Evolutionary conservation across 2,113 vertebrate species (phyloP).

Genomic region (Phylloscopus whistleri): DNA sequence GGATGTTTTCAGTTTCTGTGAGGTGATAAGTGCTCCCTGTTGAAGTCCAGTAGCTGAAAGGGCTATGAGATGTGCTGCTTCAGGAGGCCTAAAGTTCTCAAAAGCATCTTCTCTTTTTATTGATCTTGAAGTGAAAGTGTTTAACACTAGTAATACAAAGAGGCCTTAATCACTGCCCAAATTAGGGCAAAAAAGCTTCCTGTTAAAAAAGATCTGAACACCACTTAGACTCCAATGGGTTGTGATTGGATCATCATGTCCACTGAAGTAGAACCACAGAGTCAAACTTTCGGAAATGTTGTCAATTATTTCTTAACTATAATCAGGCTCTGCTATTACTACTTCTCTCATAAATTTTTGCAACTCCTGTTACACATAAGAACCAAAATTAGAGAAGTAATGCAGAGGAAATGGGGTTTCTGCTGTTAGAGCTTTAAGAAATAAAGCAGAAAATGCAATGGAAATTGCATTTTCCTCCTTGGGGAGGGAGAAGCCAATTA

Average conservation of each 20-base stretch:
- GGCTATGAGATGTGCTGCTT: background rate
- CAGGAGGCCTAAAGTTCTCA: background rate
- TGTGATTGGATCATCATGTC: background rate
- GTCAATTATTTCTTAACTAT: background rate
- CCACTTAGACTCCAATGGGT: rapidly evolving
- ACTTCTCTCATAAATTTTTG: background rate
- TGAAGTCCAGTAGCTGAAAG: background rate
- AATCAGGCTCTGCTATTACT: background rate
- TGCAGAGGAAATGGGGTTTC: background rate
- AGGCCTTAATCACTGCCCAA: background rate
- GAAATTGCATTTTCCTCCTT: background rate
- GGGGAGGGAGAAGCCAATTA: background rate
- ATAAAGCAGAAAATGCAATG: background rate
- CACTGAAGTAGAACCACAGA: background rate
- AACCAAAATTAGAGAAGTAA: background rate
- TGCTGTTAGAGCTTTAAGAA: background rate
- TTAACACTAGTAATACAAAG: background rate
- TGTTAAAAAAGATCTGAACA: background rate
- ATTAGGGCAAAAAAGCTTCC: background rate
- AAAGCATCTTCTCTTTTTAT: background rate
- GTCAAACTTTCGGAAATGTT: background rate
- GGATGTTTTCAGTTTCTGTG: background rate
- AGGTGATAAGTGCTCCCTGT: background rate
- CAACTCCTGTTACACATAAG: background rate
- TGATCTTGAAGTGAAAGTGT: background rate